These are phyloP conservation scores for Paguma larvata DNA, from an alignment of 2,797 vertebrate genomes.

Conservation along the genomic window DNA sequence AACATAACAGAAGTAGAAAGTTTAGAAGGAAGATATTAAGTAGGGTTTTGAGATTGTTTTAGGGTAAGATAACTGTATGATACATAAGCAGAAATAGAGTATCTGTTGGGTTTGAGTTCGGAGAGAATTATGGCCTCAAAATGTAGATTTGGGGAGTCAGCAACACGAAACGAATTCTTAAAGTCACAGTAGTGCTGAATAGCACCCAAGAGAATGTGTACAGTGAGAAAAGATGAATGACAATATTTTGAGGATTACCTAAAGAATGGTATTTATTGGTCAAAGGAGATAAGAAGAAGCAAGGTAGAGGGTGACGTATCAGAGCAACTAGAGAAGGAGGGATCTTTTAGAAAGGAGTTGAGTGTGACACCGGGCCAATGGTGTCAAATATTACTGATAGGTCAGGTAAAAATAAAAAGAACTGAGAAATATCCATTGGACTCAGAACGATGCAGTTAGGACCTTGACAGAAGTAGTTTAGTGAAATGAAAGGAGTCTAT, in stretches of 20 bases:
- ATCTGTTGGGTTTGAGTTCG: neutral
- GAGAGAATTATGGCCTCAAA: neutral
- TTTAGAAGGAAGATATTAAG: neutral
- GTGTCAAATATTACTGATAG: neutral
- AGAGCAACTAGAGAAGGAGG: neutral
- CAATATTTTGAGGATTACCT: slow-evolving; percentile 17
- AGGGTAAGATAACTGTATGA: neutral
- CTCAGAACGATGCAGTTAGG: neutral
- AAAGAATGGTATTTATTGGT: neutral
- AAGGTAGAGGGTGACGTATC: neutral
- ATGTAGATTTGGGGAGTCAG: neutral
- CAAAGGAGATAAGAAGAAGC: neutral
- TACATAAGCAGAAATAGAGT: slow-evolving; percentile 32
- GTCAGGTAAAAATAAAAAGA: slow-evolving; percentile 20
- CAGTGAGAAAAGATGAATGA: neutral
- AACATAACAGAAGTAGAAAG: neutral
- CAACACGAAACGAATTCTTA: neutral
- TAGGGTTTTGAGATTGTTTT: neutral
- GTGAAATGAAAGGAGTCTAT: neutral
- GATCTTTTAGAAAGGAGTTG: slow-evolving; percentile 30
- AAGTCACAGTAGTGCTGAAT: neutral
- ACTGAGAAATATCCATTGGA: neutral
- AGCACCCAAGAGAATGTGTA: neutral
- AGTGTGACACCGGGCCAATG: neutral
- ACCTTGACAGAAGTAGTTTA: neutral